phyloP scores from a whole-genome alignment of 2,113 vertebrate species.

The Malurus melanocephalus region DNA sequence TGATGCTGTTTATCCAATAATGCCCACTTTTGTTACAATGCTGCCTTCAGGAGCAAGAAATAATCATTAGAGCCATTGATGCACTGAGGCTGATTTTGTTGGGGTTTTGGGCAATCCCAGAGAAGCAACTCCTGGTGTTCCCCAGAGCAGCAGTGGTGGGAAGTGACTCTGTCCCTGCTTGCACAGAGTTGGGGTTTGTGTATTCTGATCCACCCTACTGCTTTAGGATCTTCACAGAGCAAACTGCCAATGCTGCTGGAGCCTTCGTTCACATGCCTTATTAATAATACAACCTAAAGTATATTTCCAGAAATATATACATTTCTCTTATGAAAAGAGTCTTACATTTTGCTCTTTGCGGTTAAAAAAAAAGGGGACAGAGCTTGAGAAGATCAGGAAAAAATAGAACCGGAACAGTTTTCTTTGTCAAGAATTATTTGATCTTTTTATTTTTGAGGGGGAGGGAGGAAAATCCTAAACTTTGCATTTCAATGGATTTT shows the following conservation, averaged over 20 bases:
- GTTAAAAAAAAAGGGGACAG: conserved; percentile 1
- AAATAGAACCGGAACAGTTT: not conserved
- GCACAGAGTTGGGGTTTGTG: not conserved
- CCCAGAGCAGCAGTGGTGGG: not conserved
- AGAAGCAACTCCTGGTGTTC: not conserved
- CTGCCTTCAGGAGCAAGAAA: not conserved
- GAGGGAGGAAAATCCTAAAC: conserved; percentile 21
- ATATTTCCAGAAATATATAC: not conserved
- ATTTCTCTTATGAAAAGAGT: not conserved
- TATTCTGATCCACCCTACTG: not conserved
- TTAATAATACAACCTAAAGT: not conserved
- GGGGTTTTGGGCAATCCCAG: not conserved
- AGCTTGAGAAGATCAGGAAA: not conserved
- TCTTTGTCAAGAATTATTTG: conserved; percentile 35
- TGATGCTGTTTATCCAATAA: conserved; percentile 5
- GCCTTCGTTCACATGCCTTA: not conserved
- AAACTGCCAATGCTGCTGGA: not conserved
- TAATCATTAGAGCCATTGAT: not conserved
- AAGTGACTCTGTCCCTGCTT: not conserved
- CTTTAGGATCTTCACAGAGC: not conserved
- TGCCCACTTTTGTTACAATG: not conserved
- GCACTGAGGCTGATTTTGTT: not conserved
- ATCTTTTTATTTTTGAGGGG: conserved; percentile 20
- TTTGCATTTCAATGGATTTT: conserved; percentile 69
- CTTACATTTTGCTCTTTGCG: not conserved